Conservation (phyloP, 1,140 invertebrate species). For the Choristoneura fumiferana region DNA sequence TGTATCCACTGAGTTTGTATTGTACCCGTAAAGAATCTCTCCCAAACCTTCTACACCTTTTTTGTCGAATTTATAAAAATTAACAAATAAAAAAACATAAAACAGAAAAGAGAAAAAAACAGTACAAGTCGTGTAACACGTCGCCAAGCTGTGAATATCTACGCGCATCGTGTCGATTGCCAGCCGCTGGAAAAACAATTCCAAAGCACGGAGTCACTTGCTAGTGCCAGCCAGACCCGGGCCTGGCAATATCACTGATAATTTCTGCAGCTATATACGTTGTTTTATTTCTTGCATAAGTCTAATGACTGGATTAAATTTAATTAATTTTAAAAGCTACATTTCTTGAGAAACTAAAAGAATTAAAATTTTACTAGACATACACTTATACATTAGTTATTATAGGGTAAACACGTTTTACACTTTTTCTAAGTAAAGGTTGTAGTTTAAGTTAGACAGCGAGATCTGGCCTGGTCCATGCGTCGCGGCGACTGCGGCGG, state of each 20-base stretch:
- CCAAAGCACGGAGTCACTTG: background rate
- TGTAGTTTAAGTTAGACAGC: background rate
- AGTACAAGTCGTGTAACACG: background rate
- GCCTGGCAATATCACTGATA: background rate
- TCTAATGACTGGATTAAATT: no score
- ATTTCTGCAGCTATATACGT: background rate
- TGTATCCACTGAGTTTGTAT: background rate
- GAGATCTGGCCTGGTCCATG: slow-evolving; percentile 6
- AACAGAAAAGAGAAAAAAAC: background rate
- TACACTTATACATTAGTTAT: no score
- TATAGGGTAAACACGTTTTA: no score
- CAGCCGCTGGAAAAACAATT: background rate
- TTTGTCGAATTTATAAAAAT: background rate
- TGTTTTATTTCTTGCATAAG: background rate
- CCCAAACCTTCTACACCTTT: no score
- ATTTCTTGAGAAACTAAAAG: no score
- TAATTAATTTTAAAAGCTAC: no score
- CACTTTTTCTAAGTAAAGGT: no score
- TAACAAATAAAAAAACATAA: background rate
- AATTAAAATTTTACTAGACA: no score
- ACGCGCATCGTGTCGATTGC: background rate
- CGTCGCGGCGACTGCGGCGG: slow-evolving; percentile 5
- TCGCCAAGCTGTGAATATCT: background rate
- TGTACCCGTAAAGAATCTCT: no score
- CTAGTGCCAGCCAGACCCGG: background rate